Base-by-base conservation (phyloP, 2,113 vertebrate species). In the Cyanoderma ruficeps region DNA sequence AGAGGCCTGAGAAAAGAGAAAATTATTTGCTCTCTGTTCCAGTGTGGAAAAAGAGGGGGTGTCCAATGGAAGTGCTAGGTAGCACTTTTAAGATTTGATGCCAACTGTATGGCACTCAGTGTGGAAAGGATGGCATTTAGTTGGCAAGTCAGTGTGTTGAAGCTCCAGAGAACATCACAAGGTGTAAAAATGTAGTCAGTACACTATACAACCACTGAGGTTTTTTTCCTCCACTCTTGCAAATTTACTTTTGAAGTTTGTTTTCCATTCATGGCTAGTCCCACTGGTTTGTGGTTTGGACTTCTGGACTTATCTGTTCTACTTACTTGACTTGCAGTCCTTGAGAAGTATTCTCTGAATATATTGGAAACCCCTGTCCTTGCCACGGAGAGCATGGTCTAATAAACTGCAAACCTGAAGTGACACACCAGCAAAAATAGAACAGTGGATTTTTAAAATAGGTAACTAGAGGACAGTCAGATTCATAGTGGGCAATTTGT, bases 371-470 rank as follows among this genome's bases (percentile, higher is more conserved):
- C 6, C 16, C 25, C 79, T 37, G 79, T 92, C 83, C 91, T 92
- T 88, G 79, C 44, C n/a, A 41, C 7, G 1, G 57, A 80, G 64
- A 88, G 22, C 46, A 13, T 52, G 87, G 83, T 83, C 89, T 79
- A 91, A 88, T 88, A 92, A 72, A 56, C 87, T 88, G 59, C 83
- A 74, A 87, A 87, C 78, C 90, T 69, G 53, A 87, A 68, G 46
- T 79, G 90, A 67, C 69, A 68, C 39, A 52, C 47, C 28, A 79
- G 74, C 74, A 71, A 83, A 91, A 93, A 82, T 30, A 87, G 89
- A 89, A 46, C 61, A 56, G 41, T 68, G 49, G 52, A 71, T 75
- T 91, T 87, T 79, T 76, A 42, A 71, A 87, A 20, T 31, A 46
- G 65, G 74, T 93, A 71, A 90, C 35, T 65, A 46, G 74, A 91